Base-by-base conservation (phyloP, 2,113 vertebrate species). In the Chascanopsetta lugubris region DNA sequence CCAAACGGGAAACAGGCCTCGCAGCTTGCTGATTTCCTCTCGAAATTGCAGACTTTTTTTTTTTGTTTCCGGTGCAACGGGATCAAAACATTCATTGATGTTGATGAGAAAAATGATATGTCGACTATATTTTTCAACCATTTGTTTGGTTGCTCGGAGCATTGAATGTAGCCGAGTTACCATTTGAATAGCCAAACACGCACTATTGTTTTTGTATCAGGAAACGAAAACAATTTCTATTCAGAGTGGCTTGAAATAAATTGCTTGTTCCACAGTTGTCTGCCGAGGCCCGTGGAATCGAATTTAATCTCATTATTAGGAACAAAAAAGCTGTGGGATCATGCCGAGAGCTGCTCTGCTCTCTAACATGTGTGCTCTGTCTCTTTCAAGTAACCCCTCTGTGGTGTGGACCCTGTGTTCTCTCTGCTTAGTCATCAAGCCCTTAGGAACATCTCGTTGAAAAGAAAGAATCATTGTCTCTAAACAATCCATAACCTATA, bases 31-130 rank as follows among this genome's bases (percentile, higher is more conserved):
- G 20, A 46, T 10, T 46, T 22, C 45, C 15, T 40, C 12, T 25
- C 26, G 8, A 45, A 49, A 20, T 50, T 36, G 64, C 45, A 20
- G 38, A 68, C 56, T 61, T 69, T 13, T 38, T 76, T 49, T 60
- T 59, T 59, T 65, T 53, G 34, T 70, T 66, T 73, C 57, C 40
- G 48, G 45, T 64, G 29, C 45, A 8, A 20, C 21, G 25, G 11
- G 32, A 42, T 55, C 38, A 5, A 18, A 42, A 42, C 38, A 42
- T 42, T 18, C 2, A 8, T 42, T 67, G 60, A 76, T 70, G 30
- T 70, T 72, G 29, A 42, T 0, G 36, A 65, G 47, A 67, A 38
- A 57, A 48, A 54, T 4, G 0, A 25, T 74, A 58, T 70, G 58
- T 50, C 17, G 18, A 30, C 43, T 58, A 27, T 0, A 3, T 62